phyloP scores from a whole-genome alignment of 2,888 invertebrate species.

The Ypsolopha sequella region DNA sequence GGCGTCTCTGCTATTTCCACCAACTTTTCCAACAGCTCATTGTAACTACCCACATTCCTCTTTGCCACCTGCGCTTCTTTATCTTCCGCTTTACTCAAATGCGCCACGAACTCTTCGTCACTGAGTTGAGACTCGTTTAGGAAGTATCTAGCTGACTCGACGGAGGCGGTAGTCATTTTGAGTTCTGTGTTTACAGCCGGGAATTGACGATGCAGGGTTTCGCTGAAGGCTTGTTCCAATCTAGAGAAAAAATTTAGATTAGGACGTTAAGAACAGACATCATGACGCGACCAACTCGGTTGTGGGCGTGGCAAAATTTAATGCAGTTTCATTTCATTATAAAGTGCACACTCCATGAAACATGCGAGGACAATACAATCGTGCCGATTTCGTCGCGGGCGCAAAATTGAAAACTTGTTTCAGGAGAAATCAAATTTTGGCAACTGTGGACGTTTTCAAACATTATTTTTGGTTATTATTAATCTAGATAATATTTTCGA shows the following conservation, averaged over 20 bases:
- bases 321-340: no score
- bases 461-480: no score
- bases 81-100: conserved; percentile 31
- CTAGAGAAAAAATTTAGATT: conserved; percentile 23
- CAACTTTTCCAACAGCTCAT: conserved; percentile 66
- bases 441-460: no score
- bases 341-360: no score
- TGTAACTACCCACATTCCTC: conserved; percentile 60
- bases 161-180: conserved; percentile 60
- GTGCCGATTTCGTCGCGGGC: no score
- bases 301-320: no score
- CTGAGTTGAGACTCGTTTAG: conserved; percentile 40
- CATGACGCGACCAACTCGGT: no score
- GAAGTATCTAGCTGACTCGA: conserved; percentile 59
- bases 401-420: conserved; percentile 2
- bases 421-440: not conserved
- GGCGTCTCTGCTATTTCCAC: conserved; percentile 55
- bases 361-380: no score
- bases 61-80: conserved; percentile 48
- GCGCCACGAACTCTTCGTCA: conserved; percentile 25
- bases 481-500: no score
- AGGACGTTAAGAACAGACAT: no score
- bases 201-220: conserved; percentile 70
- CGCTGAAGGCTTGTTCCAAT: conserved; percentile 68
- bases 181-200: conserved; percentile 73